Evolutionary conservation across 1,140 invertebrate species (phyloP).

Genomic region (Pseudomyrmex pallidus): DNA sequence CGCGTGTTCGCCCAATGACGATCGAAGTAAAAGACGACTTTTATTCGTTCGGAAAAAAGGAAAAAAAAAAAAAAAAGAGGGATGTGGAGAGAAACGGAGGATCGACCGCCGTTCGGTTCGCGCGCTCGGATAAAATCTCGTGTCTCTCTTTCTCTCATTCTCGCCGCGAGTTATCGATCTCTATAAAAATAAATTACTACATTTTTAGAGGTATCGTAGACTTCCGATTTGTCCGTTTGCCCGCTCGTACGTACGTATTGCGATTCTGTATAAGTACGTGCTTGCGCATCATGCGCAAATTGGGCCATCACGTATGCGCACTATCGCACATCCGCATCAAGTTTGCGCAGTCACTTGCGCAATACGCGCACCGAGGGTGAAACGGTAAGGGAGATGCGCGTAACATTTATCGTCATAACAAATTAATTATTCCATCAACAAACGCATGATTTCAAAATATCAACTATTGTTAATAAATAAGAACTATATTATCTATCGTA

Average conservation of each 20-base stretch:
- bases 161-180: conserved; percentile 35
- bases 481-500: too few relatives aligned
- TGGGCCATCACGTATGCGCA: conserved; percentile 55
- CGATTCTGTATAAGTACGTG: conserved; percentile 17
- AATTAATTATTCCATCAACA: too few relatives aligned
- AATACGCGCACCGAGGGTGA: not conserved
- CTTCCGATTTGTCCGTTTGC: conserved; percentile 23
- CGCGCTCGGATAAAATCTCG: conserved; percentile 30
- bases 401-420: too few relatives aligned
- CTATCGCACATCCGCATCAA: not conserved
- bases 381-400: too few relatives aligned
- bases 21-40: conserved; percentile 16
- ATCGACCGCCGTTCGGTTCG: not conserved
- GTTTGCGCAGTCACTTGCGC: not conserved
- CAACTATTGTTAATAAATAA: too few relatives aligned
- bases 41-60: not conserved
- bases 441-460: too few relatives aligned
- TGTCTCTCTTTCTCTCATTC: not conserved
- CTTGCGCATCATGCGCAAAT: conserved; percentile 46
- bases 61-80: not conserved
- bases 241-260: not conserved
- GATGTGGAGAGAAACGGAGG: conserved; percentile 18
- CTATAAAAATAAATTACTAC: conserved; percentile 60
- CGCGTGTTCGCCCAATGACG: conserved; percentile 7
- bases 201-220: conserved; percentile 55